Percentiles rank a stretch among this genome's conserved stretches.
phyloP scores from a whole-genome alignment of 2,797 vertebrate species.

The Smutsia gigantea region DNA sequence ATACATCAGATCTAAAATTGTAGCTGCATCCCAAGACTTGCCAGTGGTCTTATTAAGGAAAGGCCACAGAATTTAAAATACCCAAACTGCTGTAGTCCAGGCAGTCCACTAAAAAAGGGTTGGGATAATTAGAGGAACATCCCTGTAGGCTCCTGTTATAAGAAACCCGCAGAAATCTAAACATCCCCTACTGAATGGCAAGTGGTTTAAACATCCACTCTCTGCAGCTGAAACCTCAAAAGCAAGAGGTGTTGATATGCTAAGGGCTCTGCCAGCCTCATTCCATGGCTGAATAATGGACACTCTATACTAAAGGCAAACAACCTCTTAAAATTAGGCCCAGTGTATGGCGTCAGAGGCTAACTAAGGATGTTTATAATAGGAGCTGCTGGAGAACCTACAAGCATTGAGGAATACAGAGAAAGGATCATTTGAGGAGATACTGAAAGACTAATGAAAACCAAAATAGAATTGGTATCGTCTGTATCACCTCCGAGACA shows the following conservation, averaged over 20 bases:
- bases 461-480: not conserved
- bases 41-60: conserved; percentile 17
- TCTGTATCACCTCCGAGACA: conserved; percentile 27
- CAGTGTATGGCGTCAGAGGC: not conserved
- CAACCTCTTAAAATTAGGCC: conserved; percentile 40
- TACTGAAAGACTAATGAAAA: conserved; percentile 42
- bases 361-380: not conserved
- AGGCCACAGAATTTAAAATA: conserved; percentile 53
- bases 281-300: not conserved
- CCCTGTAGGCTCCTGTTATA: not conserved
- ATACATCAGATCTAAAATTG: not conserved
- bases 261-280: not conserved
- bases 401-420: not conserved
- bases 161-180: conserved; percentile 46
- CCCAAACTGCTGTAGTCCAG: not conserved
- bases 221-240: conserved; percentile 51
- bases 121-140: conserved; percentile 68
- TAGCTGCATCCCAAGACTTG: not conserved
- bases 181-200: conserved; percentile 27
- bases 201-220: not conserved
- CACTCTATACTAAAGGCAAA: conserved; percentile 44
- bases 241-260: conserved; percentile 45
- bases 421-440: not conserved
- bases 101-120: conserved; percentile 16
- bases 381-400: conserved; percentile 48